These are phyloP conservation scores for Drosophila testacea DNA, from an alignment of 2,888 invertebrate species.

Conservation along the genomic window DNA sequence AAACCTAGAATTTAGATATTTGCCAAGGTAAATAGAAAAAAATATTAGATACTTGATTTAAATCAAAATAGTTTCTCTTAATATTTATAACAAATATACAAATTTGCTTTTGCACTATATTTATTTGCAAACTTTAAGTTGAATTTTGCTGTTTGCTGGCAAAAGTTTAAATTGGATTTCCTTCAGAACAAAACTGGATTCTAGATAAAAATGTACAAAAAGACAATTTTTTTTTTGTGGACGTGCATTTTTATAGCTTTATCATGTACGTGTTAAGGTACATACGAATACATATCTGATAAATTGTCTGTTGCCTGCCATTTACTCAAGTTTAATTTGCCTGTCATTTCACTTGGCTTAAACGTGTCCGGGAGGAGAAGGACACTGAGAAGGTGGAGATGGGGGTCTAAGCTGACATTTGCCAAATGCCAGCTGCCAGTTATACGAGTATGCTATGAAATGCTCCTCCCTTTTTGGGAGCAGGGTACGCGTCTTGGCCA, in stretches of 20 bases:
- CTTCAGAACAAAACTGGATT: constrained; percentile 2
- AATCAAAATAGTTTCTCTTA: neutral
- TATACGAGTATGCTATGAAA: constrained; percentile 22
- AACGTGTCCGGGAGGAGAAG: neutral
- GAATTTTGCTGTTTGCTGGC: neutral
- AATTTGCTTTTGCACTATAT: neutral
- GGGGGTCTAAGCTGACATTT: constrained; percentile 70
- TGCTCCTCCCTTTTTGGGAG: neutral
- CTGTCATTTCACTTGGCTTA: constrained; percentile 57
- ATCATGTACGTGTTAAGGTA: constrained; percentile 19
- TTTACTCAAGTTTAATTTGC: constrained; percentile 74
- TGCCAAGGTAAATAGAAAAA: no score
- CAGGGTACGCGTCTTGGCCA: constrained; percentile 10
- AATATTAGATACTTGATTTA: no score
- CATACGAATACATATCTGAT: constrained; percentile 59
- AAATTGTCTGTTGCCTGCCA: constrained; percentile 71
- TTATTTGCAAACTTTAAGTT: neutral
- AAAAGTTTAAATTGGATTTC: constrained; percentile 13
- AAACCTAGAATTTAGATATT: no score
- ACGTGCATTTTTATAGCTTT: constrained; percentile 13
- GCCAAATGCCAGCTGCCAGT: constrained; percentile 51
- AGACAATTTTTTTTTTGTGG: neutral
- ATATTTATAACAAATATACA: constrained; percentile 1
- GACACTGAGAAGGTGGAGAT: neutral
- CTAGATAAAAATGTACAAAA: constrained; percentile 1